phyloP scores from a whole-genome alignment of 2,888 invertebrate species.

The Dasypolia templi region DNA sequence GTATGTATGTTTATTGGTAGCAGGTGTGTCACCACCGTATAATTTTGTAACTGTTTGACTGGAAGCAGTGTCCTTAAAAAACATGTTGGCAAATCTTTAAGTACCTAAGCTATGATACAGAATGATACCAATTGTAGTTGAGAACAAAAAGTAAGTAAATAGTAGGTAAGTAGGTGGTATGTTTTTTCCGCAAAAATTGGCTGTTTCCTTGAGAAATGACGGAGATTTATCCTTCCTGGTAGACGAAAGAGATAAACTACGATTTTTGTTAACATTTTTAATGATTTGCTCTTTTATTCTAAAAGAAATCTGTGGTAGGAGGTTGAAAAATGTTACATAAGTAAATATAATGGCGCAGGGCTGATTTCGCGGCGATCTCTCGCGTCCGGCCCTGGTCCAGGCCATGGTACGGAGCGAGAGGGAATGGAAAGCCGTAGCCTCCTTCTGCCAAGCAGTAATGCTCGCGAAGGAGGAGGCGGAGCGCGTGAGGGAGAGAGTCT shows the following conservation, averaged over 20 bases:
- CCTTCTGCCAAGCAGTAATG: no score
- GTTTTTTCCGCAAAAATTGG: background rate
- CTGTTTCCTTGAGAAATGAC: conserved; percentile 15
- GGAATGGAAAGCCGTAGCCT: no score
- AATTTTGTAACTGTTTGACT: conserved; percentile 16
- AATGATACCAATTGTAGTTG: no score
- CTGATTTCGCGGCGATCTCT: no score
- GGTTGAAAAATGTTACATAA: background rate
- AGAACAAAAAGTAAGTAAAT: conserved; percentile 13
- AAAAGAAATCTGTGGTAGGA: background rate
- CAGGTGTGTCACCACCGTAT: conserved; percentile 22
- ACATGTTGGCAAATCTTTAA: background rate
- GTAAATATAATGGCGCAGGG: background rate
- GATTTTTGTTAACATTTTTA: conserved; percentile 5
- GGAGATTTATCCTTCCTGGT: conserved; percentile 10
- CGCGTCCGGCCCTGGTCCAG: no score
- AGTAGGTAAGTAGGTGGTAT: no score
- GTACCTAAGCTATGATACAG: no score
- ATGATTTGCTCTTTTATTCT: background rate
- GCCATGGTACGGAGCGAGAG: no score
- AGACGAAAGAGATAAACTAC: background rate
- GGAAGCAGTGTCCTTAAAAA: conserved; percentile 4
- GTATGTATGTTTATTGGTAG: conserved; percentile 26
- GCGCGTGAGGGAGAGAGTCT: no score
- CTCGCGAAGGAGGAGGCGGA: no score